Percentiles rank a stretch among this genome's conserved stretches.
These are phyloP conservation scores for Cossypha niveicapilla DNA, from an alignment of 2,797 vertebrate species.

Conservation along the genomic window DNA sequence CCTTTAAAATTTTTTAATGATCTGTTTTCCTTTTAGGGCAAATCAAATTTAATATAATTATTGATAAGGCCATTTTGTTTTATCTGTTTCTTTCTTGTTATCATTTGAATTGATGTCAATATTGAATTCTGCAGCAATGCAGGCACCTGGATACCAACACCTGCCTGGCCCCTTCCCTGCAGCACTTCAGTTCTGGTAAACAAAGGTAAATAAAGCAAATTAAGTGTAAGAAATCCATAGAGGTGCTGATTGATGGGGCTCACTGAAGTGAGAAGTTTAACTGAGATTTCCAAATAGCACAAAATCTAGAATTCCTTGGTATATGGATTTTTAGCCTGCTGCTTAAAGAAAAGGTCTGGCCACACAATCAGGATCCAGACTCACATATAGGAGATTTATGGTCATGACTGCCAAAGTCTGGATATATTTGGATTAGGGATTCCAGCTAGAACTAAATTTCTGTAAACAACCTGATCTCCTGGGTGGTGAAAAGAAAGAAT, in stretches of 20 bases:
- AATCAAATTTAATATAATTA: not conserved
- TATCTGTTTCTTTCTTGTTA: not conserved
- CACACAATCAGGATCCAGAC: not conserved
- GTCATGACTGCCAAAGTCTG: not conserved
- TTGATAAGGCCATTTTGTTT: not conserved
- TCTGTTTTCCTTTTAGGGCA: not conserved
- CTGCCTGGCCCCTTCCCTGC: not conserved
- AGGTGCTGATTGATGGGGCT: not conserved
- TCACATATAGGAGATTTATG: not conserved
- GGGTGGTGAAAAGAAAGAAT: not conserved
- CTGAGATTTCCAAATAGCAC: not conserved
- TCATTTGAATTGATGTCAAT: not conserved
- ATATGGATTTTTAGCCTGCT: not conserved
- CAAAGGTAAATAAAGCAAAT: conserved; percentile 5
- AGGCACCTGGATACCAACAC: not conserved
- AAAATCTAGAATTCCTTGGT: not conserved
- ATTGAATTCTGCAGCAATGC: not conserved
- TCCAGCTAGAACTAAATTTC: not conserved
- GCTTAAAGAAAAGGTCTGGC: not conserved
- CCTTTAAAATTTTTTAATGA: not conserved
- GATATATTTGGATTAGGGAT: not conserved
- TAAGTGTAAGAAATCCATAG: not conserved
- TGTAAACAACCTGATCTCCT: not conserved
- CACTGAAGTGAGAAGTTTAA: not conserved
- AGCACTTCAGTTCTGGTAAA: not conserved